Conservation (phyloP, 1,140 invertebrate genomes). For the Camponotus vicinus region DNA sequence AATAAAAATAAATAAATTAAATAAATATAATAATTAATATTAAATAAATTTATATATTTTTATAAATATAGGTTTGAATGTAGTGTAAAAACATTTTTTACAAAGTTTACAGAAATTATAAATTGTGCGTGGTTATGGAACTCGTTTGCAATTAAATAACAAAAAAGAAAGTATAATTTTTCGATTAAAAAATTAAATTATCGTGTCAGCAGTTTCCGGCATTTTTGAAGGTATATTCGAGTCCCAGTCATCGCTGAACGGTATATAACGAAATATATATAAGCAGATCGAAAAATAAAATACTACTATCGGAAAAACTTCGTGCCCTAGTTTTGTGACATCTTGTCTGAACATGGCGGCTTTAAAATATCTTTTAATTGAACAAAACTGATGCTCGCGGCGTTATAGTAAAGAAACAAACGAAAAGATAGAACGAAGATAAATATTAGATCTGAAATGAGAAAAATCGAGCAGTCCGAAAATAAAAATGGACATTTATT, state of each 20-base stretch:
- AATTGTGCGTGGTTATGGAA: not conserved
- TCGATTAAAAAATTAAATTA: slow-evolving; percentile 37
- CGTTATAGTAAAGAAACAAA: slow-evolving; percentile 20
- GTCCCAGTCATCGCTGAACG: slow-evolving; percentile 12
- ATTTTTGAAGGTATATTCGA: slow-evolving; percentile 13
- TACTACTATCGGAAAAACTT: slow-evolving; percentile 40
- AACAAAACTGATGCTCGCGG: slow-evolving; percentile 35
- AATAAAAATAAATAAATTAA: too few relatives aligned
- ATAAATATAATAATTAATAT: too few relatives aligned
- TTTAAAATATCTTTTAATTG: slow-evolving; percentile 61
- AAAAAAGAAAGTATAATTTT: not conserved
- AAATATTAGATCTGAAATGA: slow-evolving; percentile 38
- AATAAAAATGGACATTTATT: slow-evolving; percentile 52
- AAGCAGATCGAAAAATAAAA: slow-evolving; percentile 35
- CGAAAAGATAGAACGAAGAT: slow-evolving; percentile 32
- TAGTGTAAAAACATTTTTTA: not conserved
- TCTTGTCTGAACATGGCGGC: slow-evolving; percentile 45
- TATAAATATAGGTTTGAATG: not conserved
- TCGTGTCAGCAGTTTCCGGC: not conserved
- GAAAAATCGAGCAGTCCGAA: slow-evolving; percentile 37
- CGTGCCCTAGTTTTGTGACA: slow-evolving; percentile 38
- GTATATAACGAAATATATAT: slow-evolving; percentile 42
- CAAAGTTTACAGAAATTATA: slow-evolving; percentile 12
- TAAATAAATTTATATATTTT: slow-evolving; percentile 6
- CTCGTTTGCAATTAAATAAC: not conserved